Conservation (phyloP, 30 jellyfish, hydroid and myxozoan genomes). For the Phacellophora camtschatica region DNA sequence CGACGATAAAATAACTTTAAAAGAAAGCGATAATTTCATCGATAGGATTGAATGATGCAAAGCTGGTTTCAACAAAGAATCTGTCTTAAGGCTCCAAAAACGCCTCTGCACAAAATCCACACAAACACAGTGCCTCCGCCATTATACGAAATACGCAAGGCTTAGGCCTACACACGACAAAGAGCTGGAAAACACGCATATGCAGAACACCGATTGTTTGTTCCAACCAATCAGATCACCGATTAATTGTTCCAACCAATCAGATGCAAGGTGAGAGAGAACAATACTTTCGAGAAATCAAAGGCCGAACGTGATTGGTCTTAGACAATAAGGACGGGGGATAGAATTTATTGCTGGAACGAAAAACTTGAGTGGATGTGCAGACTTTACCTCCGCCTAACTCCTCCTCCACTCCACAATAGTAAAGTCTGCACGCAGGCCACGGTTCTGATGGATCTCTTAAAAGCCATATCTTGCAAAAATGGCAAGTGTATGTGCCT, state of each 20-base stretch:
- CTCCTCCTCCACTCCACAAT: background rate
- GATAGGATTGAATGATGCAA: background rate
- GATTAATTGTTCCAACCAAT: background rate
- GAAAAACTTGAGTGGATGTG: background rate
- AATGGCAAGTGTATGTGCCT: too few species aligned
- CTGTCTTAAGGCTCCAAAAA: background rate
- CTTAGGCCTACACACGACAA: background rate
- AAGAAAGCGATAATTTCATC: background rate
- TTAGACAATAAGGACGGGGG: background rate
- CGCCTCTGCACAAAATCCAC: background rate
- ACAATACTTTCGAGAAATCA: background rate
- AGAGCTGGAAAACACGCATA: too few species aligned
- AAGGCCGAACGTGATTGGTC: background rate
- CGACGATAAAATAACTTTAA: background rate
- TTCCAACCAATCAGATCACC: too few species aligned
- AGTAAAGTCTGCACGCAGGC: background rate
- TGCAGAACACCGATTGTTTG: too few species aligned
- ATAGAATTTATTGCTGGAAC: background rate
- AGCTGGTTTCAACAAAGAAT: background rate
- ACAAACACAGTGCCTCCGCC: background rate
- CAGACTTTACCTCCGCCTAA: background rate
- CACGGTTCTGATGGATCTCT: too few species aligned
- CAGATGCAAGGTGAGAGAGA: background rate
- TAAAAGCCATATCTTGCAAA: too few species aligned
- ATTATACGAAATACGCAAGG: background rate